phyloP scores from a whole-genome alignment of 2,113 vertebrate genomes.

The Oreochromis aureus region DNA sequence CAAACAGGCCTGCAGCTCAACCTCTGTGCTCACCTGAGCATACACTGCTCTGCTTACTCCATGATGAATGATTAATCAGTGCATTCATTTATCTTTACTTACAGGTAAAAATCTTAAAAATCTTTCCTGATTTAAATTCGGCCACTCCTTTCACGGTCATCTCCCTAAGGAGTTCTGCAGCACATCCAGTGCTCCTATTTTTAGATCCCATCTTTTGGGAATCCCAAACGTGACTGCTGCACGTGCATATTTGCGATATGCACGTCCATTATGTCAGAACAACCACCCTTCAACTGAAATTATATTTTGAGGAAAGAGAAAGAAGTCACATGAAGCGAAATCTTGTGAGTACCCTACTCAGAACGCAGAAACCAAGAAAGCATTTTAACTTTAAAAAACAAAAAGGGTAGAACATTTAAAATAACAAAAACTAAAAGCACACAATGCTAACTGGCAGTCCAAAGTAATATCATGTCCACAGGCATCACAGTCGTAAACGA shows the following conservation, averaged over 20 bases:
- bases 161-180: neutral
- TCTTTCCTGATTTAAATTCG: neutral
- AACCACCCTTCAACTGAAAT: neutral
- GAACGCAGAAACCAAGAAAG: neutral
- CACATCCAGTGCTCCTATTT: neutral
- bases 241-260: neutral
- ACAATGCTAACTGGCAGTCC: neutral
- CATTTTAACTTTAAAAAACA: neutral
- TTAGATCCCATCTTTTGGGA: neutral
- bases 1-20: constrained; percentile 10
- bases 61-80: neutral
- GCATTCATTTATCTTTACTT: neutral
- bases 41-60: neutral
- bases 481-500: neutral
- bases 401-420: neutral
- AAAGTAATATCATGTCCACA: neutral
- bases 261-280: neutral
- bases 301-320: neutral
- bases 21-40: constrained; percentile 24
- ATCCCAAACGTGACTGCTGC: neutral
- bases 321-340: neutral
- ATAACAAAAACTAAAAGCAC: neutral
- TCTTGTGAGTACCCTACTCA: neutral
- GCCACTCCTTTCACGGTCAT: neutral
- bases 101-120: neutral